phyloP scores from a whole-genome alignment of 2,888 invertebrate species.

The Fabriciana adippe region DNA sequence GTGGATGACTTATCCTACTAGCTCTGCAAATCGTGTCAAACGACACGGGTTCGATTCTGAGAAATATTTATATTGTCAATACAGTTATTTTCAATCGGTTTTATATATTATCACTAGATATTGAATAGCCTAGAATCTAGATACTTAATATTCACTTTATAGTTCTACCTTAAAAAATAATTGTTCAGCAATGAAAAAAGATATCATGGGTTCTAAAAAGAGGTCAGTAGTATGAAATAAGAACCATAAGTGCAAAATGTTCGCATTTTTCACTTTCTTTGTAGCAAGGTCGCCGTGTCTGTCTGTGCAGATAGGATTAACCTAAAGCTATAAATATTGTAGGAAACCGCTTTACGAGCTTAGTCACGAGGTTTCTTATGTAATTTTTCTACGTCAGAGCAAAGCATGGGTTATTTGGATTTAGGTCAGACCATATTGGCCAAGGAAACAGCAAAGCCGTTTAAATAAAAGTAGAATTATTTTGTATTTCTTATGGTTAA shows the following conservation, averaged over 20 bases:
- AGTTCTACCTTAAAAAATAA: too few species aligned
- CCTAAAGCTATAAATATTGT: slow-evolving; percentile 37
- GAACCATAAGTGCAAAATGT: slow-evolving; percentile 35
- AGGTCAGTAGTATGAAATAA: slow-evolving; percentile 3
- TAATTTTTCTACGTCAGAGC: slow-evolving; percentile 32
- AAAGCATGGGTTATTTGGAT: slow-evolving; percentile 18
- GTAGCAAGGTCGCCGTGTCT: slow-evolving; percentile 37
- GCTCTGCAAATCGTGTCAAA: too few species aligned
- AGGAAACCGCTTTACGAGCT: slow-evolving; percentile 34
- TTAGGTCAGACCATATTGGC: slow-evolving; percentile 9
- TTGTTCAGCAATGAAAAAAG: neutral
- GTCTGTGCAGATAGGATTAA: slow-evolving; percentile 37
- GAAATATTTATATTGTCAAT: too few species aligned
- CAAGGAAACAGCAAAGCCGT: neutral
- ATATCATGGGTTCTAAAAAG: neutral
- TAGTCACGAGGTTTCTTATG: slow-evolving; percentile 37
- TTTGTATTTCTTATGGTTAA: too few species aligned
- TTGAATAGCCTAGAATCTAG: too few species aligned
- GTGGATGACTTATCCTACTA: too few species aligned
- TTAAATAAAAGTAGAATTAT: neutral
- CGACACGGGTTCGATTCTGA: too few species aligned
- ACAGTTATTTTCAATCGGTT: too few species aligned
- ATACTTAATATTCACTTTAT: too few species aligned
- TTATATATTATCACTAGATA: too few species aligned
- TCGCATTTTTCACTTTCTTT: slow-evolving; percentile 36